Evolutionary conservation across 2,113 vertebrate genomes (phyloP), one percentile per base, ranked within the genome.

Genomic region (Dendrocopos noguchii): DNA sequence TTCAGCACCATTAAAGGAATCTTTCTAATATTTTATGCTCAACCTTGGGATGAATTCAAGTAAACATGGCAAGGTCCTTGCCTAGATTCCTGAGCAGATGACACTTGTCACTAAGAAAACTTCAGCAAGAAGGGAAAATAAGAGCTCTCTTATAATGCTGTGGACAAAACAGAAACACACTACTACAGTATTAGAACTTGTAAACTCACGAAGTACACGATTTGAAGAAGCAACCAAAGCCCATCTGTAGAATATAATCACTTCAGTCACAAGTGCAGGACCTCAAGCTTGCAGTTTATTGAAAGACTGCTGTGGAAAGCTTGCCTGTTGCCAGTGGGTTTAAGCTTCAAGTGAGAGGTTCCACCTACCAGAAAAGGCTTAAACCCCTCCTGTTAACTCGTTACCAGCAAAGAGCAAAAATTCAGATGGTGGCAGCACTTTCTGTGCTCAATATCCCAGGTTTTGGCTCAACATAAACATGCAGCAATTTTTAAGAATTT

Each of bases 1-100:
- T 97, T 90, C 87, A 95, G 61, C 80, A 82, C 87, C 92, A 90
- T 71, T 93, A 11, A 87, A 89, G 87, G 92, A 94, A 95, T 91
- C 60, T 39, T 44, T 87, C 34, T 44, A 91, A 84, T 80, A 81
- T 96, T 93, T 89, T 83, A 10, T 64, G 53, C 50, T 92, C 73
- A 87, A 20, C 15, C 9, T 39, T 53, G 68, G 66, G 21, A 64
- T 83, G 15, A 94, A 93, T 93, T 80, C 61, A 67, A 28, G 31
- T 67, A 67, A 74, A 39, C 52, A 7, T 1, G 5, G 2, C 1
- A 1, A 91, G 27, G 12, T 74, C 22, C 53, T 91, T 80, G 22
- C 12, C 4, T 61, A 44, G 20, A 25, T 22, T 5, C 15, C 44
- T 44, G 10, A 53, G 42, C 12, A 82, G 57, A 83, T 7, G 10